Evolutionary conservation across 2,888 invertebrate genomes (phyloP), one percentile per base, ranked within the genome.

Genomic region (Drosophila ezoana): DNA sequence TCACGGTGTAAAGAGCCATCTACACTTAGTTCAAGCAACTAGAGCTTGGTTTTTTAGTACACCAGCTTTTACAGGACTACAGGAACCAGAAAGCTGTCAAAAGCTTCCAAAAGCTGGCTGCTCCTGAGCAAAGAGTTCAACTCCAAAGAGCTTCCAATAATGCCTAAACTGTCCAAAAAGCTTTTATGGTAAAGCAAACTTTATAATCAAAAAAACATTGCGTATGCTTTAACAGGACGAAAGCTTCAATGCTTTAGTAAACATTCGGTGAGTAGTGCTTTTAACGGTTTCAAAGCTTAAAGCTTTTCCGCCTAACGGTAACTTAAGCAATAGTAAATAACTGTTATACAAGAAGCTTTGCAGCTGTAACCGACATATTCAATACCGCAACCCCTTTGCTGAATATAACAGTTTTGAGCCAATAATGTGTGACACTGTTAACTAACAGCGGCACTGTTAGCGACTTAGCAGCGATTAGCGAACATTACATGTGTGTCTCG

Each of bases 401-500:
- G 0, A 1, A 11, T 73, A 73, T 76, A 68, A 73, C 60, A 76
- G 45, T 32, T 49, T 37, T 3, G 2, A 16, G 13, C 4, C 8
- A 38, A 6, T 0, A 13, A 4, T 3, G 13, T 1, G n/a, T 23
- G 6, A 0, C 3, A 6, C 57, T 51, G 66, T 51, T 52, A 54
- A 35, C n/a, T 51, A 56, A 67, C 58, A 77, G 54, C 8, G 1
- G 9, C 1, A 32, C 45, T 62, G 57, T 20, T 44, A 40, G 5
- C 3, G 2, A 40, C 18, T 43, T 61, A 66, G 66, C 66, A 67
- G 62, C 59, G 77, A 75, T 75, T 62, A 59, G 56, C 41, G 41
- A n/a, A 38, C 38, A 45, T 44, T 16, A 51, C 41, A 40, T 32
- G 52, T 49, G 41, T 20, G 40, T 14, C 14, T 35, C 40, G n/a